phyloP scores from a whole-genome alignment of 2,113 vertebrate genomes.

The Ceyx melanurus region DNA sequence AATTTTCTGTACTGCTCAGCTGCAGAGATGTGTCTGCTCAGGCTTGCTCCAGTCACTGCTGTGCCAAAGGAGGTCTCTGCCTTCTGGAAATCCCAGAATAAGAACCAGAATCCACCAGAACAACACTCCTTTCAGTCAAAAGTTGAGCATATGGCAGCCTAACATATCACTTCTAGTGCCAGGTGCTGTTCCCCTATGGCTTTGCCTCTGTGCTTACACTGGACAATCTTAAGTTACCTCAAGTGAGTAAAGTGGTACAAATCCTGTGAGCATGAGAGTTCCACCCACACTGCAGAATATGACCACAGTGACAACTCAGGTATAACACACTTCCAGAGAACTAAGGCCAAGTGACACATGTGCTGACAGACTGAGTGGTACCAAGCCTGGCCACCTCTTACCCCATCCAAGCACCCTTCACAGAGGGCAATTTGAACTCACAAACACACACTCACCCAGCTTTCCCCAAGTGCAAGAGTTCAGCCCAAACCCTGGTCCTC shows the following conservation, averaged over 20 bases:
- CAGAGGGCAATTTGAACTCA: background rate
- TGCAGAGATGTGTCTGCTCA: background rate
- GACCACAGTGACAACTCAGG: background rate
- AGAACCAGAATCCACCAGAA: background rate
- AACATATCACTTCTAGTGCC: background rate
- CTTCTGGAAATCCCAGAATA: background rate
- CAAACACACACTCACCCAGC: background rate
- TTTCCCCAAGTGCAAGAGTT: background rate
- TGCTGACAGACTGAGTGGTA: background rate
- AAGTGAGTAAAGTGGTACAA: background rate
- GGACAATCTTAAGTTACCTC: background rate
- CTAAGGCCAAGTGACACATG: accelerated
- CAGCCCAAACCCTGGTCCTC: background rate
- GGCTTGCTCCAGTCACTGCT: background rate
- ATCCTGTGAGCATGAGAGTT: background rate
- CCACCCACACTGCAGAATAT: background rate
- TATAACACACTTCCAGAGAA: background rate
- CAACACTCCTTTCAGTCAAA: background rate
- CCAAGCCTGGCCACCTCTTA: background rate
- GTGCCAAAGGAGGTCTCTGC: background rate
- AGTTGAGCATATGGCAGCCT: background rate
- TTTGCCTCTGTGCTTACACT: background rate
- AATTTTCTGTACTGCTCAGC: too few species aligned
- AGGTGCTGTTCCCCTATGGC: background rate
- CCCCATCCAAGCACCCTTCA: background rate